phyloP scores from a whole-genome alignment of 2,797 vertebrate genomes.

The Cryptoblepharus egeriae region DNA sequence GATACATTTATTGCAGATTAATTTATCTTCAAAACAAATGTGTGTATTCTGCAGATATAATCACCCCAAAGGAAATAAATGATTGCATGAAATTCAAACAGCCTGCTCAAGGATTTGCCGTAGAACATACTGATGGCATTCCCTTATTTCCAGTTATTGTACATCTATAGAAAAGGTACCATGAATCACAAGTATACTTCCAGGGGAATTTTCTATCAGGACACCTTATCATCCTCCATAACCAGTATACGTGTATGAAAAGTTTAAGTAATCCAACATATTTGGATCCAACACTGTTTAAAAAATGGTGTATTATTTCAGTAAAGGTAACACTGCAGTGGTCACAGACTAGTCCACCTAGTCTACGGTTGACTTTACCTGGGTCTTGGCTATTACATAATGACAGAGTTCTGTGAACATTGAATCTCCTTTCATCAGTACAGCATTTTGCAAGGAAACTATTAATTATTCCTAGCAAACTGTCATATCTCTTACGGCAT shows the following conservation, averaged over 20 bases:
- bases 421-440: slow-evolving; percentile 4
- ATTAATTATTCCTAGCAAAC: slow-evolving; percentile 25
- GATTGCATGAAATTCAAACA: not conserved
- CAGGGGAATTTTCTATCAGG: not conserved
- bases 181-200: not conserved
- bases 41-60: not conserved
- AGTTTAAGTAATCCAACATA: not conserved
- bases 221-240: not conserved
- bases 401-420: not conserved
- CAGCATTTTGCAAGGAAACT: slow-evolving; percentile 11
- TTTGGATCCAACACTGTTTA: no score
- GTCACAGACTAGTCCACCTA: not conserved
- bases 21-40: not conserved
- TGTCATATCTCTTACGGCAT: not conserved
- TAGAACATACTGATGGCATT: no score
- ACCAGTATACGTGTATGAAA: not conserved
- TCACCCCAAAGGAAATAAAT: not conserved
- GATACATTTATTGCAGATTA: not conserved
- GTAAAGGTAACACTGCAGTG: not conserved
- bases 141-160: not conserved
- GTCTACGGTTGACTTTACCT: not conserved
- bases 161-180: not conserved
- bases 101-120: not conserved
- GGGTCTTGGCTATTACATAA: not conserved
- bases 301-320: not conserved